Evolutionary conservation across 2,113 vertebrate genomes (phyloP).

Genomic region (Polypterus senegalus): DNA sequence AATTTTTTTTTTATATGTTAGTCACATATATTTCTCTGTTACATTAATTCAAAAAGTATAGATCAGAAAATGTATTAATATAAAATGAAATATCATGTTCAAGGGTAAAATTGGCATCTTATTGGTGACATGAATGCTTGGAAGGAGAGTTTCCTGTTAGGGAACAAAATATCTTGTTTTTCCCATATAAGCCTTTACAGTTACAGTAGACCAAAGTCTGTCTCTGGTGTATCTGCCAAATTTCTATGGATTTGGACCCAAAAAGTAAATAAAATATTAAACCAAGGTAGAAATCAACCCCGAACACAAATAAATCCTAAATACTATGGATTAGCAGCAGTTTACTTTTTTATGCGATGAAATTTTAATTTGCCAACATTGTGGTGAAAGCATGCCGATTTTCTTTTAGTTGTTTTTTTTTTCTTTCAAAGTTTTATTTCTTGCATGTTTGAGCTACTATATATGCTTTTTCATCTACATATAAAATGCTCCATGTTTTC

Average conservation of each 20-base stretch:
- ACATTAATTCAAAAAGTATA: too few relatives aligned
- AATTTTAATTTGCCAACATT: constrained; percentile 47
- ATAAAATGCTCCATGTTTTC: constrained; percentile 10
- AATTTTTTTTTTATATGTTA: too few relatives aligned
- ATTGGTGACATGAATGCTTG: too few relatives aligned
- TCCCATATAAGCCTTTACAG: constrained; percentile 62
- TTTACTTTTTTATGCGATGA: constrained; percentile 6
- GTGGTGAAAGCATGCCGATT: constrained; percentile 61
- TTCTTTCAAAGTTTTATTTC: constrained; percentile 7
- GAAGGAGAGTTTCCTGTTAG: too few relatives aligned
- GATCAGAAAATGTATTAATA: too few relatives aligned
- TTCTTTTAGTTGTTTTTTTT: constrained; percentile 18
- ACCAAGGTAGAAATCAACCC: not conserved
- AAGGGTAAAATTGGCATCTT: too few relatives aligned
- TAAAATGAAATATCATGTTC: too few relatives aligned
- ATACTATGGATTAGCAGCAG: not conserved
- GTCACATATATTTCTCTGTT: too few relatives aligned
- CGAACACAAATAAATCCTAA: not conserved
- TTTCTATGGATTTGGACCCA: not conserved
- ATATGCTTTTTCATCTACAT: too few relatives aligned
- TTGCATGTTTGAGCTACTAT: too few relatives aligned
- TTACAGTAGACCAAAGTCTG: constrained; percentile 27
- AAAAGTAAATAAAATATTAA: constrained; percentile 1
- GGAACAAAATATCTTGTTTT: constrained; percentile 9
- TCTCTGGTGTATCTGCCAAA: not conserved